Percentiles rank a stretch among this genome's conserved stretches.
phyloP scores from a whole-genome alignment of 2,113 vertebrate genomes.

The Steatornis caripensis region DNA sequence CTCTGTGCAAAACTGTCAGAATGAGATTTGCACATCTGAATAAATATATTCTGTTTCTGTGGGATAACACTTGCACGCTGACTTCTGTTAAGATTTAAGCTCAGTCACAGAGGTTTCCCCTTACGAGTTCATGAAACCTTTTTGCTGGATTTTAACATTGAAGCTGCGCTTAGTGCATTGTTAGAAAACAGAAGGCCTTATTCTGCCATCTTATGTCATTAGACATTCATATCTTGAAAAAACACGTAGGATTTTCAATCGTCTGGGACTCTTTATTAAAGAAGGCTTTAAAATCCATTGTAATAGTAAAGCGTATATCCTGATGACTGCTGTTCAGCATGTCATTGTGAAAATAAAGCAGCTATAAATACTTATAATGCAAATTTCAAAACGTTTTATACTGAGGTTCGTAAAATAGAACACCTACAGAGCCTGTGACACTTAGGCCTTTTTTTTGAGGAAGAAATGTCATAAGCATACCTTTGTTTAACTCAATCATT shows the following conservation, averaged over 20 bases:
- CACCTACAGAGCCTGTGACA: neutral
- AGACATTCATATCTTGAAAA: neutral
- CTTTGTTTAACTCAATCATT: neutral
- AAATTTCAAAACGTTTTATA: neutral
- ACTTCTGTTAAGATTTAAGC: neutral
- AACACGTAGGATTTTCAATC: slow-evolving; percentile 12
- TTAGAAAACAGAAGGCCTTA: neutral
- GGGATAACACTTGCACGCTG: neutral
- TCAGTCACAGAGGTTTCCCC: neutral
- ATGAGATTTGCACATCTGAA: neutral
- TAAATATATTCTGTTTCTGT: neutral
- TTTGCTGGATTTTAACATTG: neutral
- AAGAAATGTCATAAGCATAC: neutral
- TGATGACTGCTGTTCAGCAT: neutral
- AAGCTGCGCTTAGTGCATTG: neutral
- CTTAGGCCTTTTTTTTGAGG: neutral
- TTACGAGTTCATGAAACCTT: neutral
- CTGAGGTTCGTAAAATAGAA: neutral
- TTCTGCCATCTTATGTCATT: neutral
- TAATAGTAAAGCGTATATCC: neutral
- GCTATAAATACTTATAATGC: neutral
- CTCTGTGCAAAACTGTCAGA: neutral
- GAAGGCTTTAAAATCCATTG: neutral
- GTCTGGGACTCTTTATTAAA: neutral
- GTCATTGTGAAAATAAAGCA: neutral